A percentile compares a stretch with the other conserved stretches of the same genome.
Evolutionary conservation across 2,797 vertebrate genomes (phyloP).

Genomic region (Etheostoma nigrum): DNA sequence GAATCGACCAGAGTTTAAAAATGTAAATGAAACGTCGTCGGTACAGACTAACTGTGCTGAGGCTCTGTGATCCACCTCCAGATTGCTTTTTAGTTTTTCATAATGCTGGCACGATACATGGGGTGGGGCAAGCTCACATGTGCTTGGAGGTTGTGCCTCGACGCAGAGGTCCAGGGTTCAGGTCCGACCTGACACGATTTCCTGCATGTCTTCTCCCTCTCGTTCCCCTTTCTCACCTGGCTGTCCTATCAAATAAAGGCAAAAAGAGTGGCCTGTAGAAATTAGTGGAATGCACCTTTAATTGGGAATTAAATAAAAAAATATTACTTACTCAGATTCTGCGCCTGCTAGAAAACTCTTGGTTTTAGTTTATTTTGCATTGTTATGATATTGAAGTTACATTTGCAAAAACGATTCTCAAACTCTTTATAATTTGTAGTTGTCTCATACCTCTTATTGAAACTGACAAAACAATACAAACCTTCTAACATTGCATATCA

Average conservation of each 20-base stretch:
- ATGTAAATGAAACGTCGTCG: too few relatives aligned
- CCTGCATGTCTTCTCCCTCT: too few relatives aligned
- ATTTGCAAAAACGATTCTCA: neutral
- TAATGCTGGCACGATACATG: slow-evolving; percentile 34
- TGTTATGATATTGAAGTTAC: neutral
- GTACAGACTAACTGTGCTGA: slow-evolving; percentile 2
- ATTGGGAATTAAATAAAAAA: slow-evolving; percentile 9
- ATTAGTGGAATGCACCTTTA: slow-evolving; percentile 35
- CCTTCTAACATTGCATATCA: slow-evolving; percentile 9
- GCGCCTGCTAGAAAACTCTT: neutral
- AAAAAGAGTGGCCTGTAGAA: slow-evolving; percentile 17
- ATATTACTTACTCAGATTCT: neutral
- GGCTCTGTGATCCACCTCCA: slow-evolving; percentile 72
- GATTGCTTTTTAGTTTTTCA: slow-evolving; percentile 49
- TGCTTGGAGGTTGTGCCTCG: too few relatives aligned
- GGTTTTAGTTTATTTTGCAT: slow-evolving; percentile 11
- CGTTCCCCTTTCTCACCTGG: too few relatives aligned
- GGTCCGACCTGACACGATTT: too few relatives aligned
- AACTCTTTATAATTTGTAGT: neutral
- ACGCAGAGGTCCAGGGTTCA: too few relatives aligned
- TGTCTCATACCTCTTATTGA: neutral
- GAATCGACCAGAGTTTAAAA: too few relatives aligned
- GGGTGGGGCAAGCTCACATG: too few relatives aligned
- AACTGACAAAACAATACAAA: neutral
- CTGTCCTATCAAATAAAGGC: too few relatives aligned